These are phyloP conservation scores for Agonopterix alstromeriana DNA, from an alignment of 2,888 invertebrate genomes.

Conservation along the genomic window DNA sequence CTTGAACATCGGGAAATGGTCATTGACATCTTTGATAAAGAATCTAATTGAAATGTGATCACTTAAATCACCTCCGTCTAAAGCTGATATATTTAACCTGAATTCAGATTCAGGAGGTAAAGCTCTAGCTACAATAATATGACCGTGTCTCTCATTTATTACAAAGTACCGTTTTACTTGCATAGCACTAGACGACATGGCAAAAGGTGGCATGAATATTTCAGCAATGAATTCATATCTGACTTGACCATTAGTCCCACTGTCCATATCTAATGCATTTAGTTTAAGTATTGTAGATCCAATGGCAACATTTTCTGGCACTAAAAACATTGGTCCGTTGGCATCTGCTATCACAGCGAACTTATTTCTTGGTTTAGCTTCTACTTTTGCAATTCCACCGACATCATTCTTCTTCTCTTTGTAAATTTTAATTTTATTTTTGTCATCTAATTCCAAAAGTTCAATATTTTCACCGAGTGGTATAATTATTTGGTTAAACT, in stretches of 20 bases:
- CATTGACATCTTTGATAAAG: constrained; percentile 87
- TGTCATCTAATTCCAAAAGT: constrained; percentile 79
- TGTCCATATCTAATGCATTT: constrained; percentile 84
- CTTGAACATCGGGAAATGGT: constrained; percentile 89
- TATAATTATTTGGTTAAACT: constrained; percentile 82
- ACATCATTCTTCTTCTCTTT: constrained; percentile 51
- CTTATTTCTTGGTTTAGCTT: constrained; percentile 55
- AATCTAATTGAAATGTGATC: constrained; percentile 83
- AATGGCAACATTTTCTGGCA: constrained; percentile 84
- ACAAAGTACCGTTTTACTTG: constrained; percentile 82
- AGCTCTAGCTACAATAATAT: constrained; percentile 82
- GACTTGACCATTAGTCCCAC: constrained; percentile 81
- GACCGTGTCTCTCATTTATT: constrained; percentile 85
- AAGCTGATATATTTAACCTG: constrained; percentile 84
- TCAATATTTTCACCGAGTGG: constrained; percentile 81
- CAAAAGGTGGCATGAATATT: constrained; percentile 77
- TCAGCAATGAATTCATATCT: constrained; percentile 84
- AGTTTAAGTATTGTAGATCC: constrained; percentile 83
- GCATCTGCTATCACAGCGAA: constrained; percentile 44
- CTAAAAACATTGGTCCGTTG: constrained; percentile 78
- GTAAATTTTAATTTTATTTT: constrained; percentile 62
- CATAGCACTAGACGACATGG: constrained; percentile 51
- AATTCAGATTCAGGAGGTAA: constrained; percentile 86
- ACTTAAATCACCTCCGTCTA: constrained; percentile 84
- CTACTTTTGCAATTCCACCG: constrained; percentile 39